Percentiles rank a stretch among this genome's conserved stretches.
phyloP scores from a whole-genome alignment of 1,140 invertebrate genomes.

The Pseudomyrmex sp. region DNA sequence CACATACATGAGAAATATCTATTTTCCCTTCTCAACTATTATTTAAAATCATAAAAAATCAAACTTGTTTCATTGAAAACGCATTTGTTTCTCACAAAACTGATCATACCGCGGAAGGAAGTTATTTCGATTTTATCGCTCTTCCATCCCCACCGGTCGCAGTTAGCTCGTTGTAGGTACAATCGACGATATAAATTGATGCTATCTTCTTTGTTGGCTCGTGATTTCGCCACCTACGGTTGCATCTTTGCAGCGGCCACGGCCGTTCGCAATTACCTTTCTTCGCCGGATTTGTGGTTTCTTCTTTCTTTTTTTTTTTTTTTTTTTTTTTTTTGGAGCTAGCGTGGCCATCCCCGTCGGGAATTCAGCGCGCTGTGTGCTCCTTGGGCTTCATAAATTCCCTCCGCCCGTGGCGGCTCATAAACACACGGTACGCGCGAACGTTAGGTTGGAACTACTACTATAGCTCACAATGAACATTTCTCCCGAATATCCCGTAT shows the following conservation, averaged over 20 bases:
- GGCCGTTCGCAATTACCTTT: slow-evolving; percentile 16
- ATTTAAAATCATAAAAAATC: too few relatives aligned
- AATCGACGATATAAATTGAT: slow-evolving; percentile 29
- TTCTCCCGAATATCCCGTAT: background rate
- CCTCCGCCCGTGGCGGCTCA: background rate
- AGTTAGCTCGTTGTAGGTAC: too few relatives aligned
- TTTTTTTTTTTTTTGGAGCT: background rate
- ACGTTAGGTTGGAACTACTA: background rate
- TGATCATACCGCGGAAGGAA: background rate
- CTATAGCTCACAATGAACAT: slow-evolving; percentile 15
- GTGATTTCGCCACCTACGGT: slow-evolving; percentile 9
- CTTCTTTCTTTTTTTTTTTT: background rate
- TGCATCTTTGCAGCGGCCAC: background rate
- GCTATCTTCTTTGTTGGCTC: slow-evolving; percentile 14
- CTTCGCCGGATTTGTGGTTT: slow-evolving; percentile 15
- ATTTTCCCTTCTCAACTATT: too few relatives aligned
- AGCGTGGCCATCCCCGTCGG: background rate
- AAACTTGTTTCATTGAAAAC: background rate
- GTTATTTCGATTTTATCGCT: background rate
- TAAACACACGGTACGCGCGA: background rate
- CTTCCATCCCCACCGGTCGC: too few relatives aligned
- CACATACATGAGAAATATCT: too few relatives aligned
- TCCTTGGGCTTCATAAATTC: slow-evolving; percentile 29
- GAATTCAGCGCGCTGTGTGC: background rate
- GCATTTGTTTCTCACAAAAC: background rate